Base-by-base conservation (phyloP, 2,113 vertebrate species). In the Falco punctatus region DNA sequence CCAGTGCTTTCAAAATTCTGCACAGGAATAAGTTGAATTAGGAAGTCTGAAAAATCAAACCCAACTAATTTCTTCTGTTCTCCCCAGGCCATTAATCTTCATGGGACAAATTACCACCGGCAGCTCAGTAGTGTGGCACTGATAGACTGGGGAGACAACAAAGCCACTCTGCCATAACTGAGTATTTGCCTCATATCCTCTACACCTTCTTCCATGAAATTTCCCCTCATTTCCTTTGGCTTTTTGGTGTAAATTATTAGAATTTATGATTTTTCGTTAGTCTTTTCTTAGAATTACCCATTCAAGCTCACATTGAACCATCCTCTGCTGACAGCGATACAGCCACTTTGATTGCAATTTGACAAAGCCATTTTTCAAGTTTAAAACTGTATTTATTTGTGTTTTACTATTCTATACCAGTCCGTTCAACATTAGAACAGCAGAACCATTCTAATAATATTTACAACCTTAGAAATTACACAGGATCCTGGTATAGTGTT, bases 81-180 rank as follows among this genome's bases (percentile, higher is more conserved):
- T 94, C 70, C 72, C 72, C 81, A 88, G 81, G 72, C 87, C 86
- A 67, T 97, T 95, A 95, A 96, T 91, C 95, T 94, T 96, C 90
- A 69, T 81, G 75, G 92, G 93, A 92, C 78, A 90, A 96, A 95
- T 91, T 92, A 92, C 67, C 73, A 79, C 55, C 6, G 6, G 84
- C 93, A 92, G 88, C 80, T 90, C 91, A 96, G 42, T 4, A 74
- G 86, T 15, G 71, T 82, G 90, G 78, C 90, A 88, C 93, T 93
- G 94, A 88, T 88, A 79, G 67, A 86, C 88, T 64, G 70, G 22
- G 49, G n/a, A 94, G 72, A 89, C 69, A 74, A 65, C 92, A 93
- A 70, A 96, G 79, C 71, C 54, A 32, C 54, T 78, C 58, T 64
- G 81, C 78, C 62, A 33, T 49, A 81, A 75, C n/a, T 2, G 42